Evolutionary conservation across 2,888 invertebrate species (phyloP).

Genomic region (Glyphotaelius pellucidus): DNA sequence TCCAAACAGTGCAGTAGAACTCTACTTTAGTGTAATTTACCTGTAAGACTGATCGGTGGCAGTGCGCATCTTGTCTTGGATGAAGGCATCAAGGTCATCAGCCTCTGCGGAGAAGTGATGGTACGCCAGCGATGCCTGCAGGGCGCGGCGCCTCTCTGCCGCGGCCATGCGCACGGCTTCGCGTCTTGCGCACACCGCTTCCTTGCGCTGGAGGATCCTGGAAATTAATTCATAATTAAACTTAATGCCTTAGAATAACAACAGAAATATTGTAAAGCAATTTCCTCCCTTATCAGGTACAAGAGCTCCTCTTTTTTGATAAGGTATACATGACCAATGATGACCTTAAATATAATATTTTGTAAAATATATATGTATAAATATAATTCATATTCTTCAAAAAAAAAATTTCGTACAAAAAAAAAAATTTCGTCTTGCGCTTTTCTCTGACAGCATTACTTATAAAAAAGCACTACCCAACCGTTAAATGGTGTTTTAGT

Average conservation of each 20-base stretch:
- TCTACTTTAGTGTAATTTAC: slow-evolving; percentile 67
- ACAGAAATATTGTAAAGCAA: too few species aligned
- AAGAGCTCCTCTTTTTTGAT: too few species aligned
- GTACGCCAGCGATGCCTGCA: slow-evolving; percentile 91
- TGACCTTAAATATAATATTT: too few species aligned
- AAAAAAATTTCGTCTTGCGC: too few species aligned
- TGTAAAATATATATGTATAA: too few species aligned
- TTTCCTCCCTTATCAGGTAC: too few species aligned
- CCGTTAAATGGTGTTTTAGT: too few species aligned
- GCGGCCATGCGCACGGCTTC: slow-evolving; percentile 86
- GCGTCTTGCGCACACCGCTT: slow-evolving; percentile 86
- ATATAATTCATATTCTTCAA: too few species aligned
- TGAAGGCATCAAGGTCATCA: slow-evolving; percentile 93
- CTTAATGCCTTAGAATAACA: background rate
- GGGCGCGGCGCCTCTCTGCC: slow-evolving; percentile 83
- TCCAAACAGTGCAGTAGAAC: too few species aligned
- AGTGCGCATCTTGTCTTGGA: slow-evolving; percentile 93
- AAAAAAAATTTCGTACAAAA: too few species aligned
- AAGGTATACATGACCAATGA: too few species aligned
- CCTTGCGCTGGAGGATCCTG: slow-evolving; percentile 84
- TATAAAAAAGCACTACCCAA: too few species aligned
- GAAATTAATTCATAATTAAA: slow-evolving; percentile 59
- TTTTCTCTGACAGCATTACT: background rate
- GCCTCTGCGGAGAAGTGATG: slow-evolving; percentile 96
- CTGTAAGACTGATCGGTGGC: slow-evolving; percentile 94